phyloP scores from a whole-genome alignment of 2,113 vertebrate genomes.

The Regulus satrapa region DNA sequence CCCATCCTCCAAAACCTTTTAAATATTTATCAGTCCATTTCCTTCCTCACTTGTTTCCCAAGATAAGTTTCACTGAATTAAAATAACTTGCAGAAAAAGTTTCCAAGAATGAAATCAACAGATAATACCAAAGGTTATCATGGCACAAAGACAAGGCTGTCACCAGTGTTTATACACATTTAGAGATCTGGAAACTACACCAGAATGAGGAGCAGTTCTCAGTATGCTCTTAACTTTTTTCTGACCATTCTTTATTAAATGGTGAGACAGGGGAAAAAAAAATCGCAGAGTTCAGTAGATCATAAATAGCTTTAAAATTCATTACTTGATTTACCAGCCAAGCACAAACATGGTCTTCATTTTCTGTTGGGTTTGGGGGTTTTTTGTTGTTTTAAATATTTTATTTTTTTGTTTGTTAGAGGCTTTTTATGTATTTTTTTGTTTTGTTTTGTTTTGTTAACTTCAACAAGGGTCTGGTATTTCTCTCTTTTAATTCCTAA shows the following conservation, averaged over 20 bases:
- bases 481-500: background rate
- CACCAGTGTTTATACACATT: background rate
- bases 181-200: background rate
- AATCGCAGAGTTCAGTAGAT: background rate
- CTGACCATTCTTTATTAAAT: background rate
- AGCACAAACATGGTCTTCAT: background rate
- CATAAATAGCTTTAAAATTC: background rate
- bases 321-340: background rate
- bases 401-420: background rate
- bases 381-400: no score
- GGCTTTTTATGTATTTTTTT: background rate
- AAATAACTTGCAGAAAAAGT: background rate
- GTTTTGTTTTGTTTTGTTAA: background rate
- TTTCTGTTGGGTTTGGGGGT: fast-evolving
- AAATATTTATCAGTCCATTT: background rate
- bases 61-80: background rate
- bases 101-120: background rate
- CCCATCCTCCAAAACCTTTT: background rate
- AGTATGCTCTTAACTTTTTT: background rate
- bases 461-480: background rate
- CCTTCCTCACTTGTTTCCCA: background rate
- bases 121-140: background rate
- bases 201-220: background rate
- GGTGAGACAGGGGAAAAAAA: fast-evolving
- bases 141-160: background rate